Base-by-base conservation (phyloP, 1,140 invertebrate genomes). In the Brachionus manjavacas region DNA sequence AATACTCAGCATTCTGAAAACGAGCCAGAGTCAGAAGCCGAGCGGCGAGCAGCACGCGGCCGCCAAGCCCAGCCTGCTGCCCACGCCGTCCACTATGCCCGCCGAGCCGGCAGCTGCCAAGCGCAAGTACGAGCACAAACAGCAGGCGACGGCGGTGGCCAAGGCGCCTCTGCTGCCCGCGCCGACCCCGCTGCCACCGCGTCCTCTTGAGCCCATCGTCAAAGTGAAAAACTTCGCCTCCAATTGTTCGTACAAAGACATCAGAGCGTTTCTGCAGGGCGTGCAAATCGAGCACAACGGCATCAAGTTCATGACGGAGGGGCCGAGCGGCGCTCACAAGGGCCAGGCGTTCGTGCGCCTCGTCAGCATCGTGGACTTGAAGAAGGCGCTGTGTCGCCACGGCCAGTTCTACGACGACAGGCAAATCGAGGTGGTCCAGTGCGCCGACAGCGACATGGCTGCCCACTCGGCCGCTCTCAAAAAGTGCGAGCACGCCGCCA, bases 301-400 rank as follows among this genome's bases (percentile, higher is more conserved):
- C 3, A 92, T 97, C 39, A 96, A 96, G 88, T 91, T 96, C 85
- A 92, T 95, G 8, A 94, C 93, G 87, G 93, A 95, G 86, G 92
- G 12, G 91, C 93, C 85, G 31, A 4, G 31, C 6, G 95, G 95
- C 0, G 92, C 93, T 31, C 31, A 76, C 25, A 76, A 76, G 12
- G 95, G 95, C 1, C 92, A 93, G 25, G 94, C 93, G 9, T 95
- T 92, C 87, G 92, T 96, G 1, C 92, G 93, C 86, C 96, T 96
- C 87, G 91, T 90, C 4, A 84, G 87, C 90, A 0, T 92, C 92
- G 20, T 86, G 8, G 92, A 92, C 52, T 93, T 93, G 79, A 91
- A 92, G 35, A 91, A 93, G 60, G 94, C 94, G 0, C 86, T 96
- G 4, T 89, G 88, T n/a, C 86, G 87, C 2, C 91, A 92, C 87